Evolutionary conservation across 1,140 invertebrate genomes (phyloP).

Genomic region (Ylistrum balloti): DNA sequence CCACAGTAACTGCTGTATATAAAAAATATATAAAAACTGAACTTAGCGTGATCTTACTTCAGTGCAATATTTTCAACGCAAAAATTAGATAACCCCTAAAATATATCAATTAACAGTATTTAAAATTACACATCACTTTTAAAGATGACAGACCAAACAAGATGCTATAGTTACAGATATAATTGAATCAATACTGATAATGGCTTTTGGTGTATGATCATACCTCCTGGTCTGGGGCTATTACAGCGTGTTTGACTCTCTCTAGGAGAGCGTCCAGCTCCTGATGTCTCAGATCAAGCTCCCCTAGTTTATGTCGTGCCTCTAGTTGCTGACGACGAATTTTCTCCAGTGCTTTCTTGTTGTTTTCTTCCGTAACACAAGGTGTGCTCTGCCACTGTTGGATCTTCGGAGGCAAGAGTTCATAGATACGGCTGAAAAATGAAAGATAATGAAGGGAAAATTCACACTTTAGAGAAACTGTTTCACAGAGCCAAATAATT

Average conservation of each 20-base stretch:
- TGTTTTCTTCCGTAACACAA: constrained; percentile 93
- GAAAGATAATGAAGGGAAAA: not conserved
- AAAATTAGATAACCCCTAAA: too few species aligned
- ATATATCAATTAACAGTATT: too few species aligned
- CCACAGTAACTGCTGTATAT: too few species aligned
- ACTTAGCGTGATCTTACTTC: too few species aligned
- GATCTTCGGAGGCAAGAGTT: constrained; percentile 94
- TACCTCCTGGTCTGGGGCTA: constrained; percentile 84
- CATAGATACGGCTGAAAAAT: constrained; percentile 82
- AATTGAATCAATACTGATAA: too few species aligned
- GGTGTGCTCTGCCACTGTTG: constrained; percentile 97
- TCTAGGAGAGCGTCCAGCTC: constrained; percentile 93
- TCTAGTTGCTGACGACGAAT: constrained; percentile 91
- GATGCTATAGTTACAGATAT: too few species aligned
- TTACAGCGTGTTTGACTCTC: constrained; percentile 87
- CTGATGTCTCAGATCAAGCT: constrained; percentile 81
- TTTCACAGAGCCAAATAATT: too few species aligned
- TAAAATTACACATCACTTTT: too few species aligned
- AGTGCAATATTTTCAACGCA: too few species aligned
- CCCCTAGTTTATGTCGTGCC: constrained; percentile 86
- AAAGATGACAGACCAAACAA: too few species aligned
- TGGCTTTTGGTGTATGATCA: not conserved
- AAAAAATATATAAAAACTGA: too few species aligned
- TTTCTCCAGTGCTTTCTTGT: constrained; percentile 91
- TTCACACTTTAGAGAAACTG: too few species aligned